These are phyloP conservation scores for Poecilia latipinna DNA, from an alignment of 2,113 vertebrate genomes.

Conservation along the genomic window DNA sequence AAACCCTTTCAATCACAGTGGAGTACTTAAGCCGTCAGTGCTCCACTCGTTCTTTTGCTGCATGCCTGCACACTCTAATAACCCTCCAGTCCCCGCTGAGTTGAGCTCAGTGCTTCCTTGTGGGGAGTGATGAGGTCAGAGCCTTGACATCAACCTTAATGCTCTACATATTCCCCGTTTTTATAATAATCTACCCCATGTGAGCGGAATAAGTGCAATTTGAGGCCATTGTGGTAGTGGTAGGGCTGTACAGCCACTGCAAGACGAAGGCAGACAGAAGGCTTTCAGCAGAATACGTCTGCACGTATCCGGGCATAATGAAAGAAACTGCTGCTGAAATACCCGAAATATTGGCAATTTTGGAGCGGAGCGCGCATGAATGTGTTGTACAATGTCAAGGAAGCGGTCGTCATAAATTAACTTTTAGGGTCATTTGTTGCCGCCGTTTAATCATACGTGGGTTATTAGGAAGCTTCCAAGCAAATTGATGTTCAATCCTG, in stretches of 20 bases:
- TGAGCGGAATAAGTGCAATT: not conserved
- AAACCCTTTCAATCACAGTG: slow-evolving; percentile 30
- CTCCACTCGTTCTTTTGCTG: slow-evolving; percentile 36
- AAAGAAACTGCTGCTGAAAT: not conserved
- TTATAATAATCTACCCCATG: slow-evolving; percentile 11
- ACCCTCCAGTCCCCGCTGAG: slow-evolving; percentile 30
- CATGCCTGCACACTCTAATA: slow-evolving; percentile 36
- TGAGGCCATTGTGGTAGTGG: too few relatives aligned
- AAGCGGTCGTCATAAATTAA: not conserved
- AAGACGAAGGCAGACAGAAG: not conserved
- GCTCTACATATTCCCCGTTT: slow-evolving; percentile 23
- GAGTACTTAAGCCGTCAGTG: slow-evolving; percentile 29
- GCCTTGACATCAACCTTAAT: slow-evolving; percentile 18
- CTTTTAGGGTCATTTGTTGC: not conserved
- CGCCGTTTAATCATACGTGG: not conserved
- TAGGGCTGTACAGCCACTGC: not conserved
- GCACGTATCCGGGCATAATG: not conserved
- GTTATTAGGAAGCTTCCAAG: not conserved
- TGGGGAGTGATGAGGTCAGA: slow-evolving; percentile 30
- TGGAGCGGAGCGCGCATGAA: not conserved
- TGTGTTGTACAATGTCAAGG: not conserved
- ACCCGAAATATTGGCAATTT: not conserved
- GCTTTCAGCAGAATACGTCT: not conserved
- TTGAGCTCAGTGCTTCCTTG: slow-evolving; percentile 28
- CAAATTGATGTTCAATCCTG: not conserved